Evolutionary conservation across 2,113 vertebrate species (phyloP).

Genomic region (Holacanthus passer): DNA sequence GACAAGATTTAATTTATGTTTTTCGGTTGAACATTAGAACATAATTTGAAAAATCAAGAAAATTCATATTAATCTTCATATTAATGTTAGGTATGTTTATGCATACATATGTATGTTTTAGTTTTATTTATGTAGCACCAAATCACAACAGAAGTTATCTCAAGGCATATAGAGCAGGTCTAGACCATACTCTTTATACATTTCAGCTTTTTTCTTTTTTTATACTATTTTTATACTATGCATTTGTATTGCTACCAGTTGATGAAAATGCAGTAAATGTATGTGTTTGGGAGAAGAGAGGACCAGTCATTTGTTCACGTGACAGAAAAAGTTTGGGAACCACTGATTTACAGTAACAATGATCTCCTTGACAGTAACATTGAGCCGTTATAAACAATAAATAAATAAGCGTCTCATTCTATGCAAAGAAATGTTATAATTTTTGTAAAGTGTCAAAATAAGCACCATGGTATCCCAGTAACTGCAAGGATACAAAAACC

Average conservation of each 20-base stretch:
- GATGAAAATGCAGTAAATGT: background rate
- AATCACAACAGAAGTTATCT: too few relatives aligned
- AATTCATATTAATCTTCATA: too few relatives aligned
- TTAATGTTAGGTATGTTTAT: too few relatives aligned
- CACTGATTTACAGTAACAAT: slow-evolving; percentile 42
- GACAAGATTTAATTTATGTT: too few relatives aligned
- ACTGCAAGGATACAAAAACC: slow-evolving; percentile 55
- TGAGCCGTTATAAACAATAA: slow-evolving; percentile 18
- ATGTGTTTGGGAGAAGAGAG: background rate
- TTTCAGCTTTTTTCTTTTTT: background rate
- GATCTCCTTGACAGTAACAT: slow-evolving; percentile 39
- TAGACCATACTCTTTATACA: too few relatives aligned
- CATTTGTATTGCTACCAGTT: too few relatives aligned
- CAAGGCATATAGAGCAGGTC: too few relatives aligned
- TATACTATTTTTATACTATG: too few relatives aligned
- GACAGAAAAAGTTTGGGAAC: slow-evolving; percentile 33
- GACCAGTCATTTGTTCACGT: too few relatives aligned
- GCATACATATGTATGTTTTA: too few relatives aligned
- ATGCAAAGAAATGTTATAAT: slow-evolving; percentile 24
- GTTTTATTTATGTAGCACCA: too few relatives aligned
- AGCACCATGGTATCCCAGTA: slow-evolving; percentile 46
- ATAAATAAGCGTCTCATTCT: slow-evolving; percentile 38
- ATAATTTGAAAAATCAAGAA: background rate
- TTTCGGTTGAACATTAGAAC: background rate
- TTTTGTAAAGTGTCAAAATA: slow-evolving; percentile 25